Evolutionary conservation across 2,113 vertebrate genomes (phyloP).

Genomic region (Bothrops jararaca): DNA sequence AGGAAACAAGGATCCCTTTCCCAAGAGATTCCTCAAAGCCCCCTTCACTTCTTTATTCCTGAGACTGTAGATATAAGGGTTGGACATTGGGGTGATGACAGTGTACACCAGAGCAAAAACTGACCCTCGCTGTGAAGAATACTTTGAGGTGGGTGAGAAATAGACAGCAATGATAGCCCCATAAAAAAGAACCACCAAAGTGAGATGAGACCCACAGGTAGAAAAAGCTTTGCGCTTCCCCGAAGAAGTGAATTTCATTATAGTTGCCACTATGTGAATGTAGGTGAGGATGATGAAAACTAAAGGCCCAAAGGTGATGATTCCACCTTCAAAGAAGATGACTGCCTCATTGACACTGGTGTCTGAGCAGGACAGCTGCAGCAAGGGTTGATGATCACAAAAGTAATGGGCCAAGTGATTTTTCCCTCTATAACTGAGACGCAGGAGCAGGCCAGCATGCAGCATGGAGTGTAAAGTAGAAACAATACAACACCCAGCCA

Average conservation of each 20-base stretch:
- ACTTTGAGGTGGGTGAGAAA: no score
- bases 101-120: slow-evolving; percentile 37
- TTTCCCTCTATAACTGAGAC: slow-evolving; percentile 29
- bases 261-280: no score
- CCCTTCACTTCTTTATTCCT: slow-evolving; percentile 44
- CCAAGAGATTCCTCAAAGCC: slow-evolving; percentile 16
- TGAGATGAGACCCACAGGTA: no score
- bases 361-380: slow-evolving; percentile 50
- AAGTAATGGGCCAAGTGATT: slow-evolving; percentile 44
- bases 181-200: no score
- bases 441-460: slow-evolving; percentile 43
- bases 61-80: slow-evolving; percentile 31
- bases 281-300: no score
- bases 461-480: slow-evolving; percentile 46
- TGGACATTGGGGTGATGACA: slow-evolving; percentile 13
- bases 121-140: not conserved
- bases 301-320: slow-evolving; percentile 44
- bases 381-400: slow-evolving; percentile 50
- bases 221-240: no score
- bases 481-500: slow-evolving; percentile 25
- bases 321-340: slow-evolving; percentile 53
- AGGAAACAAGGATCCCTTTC: not conserved
- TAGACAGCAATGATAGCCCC: no score
- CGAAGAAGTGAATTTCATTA: no score
- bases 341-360: slow-evolving; percentile 41